A percentile compares a stretch with the other conserved stretches of the same genome.
Conservation (phyloP, 2,797 vertebrate species). For the Bryconaethiops microstoma region DNA sequence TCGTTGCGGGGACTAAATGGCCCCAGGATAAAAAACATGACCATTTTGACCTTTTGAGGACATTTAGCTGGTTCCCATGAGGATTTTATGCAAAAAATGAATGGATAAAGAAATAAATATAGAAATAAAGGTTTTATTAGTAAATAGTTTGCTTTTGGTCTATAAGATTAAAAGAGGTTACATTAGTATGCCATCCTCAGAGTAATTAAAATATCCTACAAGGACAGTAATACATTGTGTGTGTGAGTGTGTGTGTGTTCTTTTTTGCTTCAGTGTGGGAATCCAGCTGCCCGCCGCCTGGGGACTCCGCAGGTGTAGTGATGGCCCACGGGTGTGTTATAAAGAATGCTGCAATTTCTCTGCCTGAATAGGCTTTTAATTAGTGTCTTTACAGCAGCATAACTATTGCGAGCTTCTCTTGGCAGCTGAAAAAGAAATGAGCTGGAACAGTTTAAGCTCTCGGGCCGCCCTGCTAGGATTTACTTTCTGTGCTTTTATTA, state of each 20-base stretch:
- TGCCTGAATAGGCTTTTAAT: conserved; percentile 44
- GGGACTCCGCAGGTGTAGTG: conserved; percentile 83
- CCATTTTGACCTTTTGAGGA: not conserved
- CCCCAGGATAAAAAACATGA: not conserved
- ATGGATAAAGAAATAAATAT: not conserved
- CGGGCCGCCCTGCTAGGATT: not conserved
- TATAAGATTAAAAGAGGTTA: not conserved
- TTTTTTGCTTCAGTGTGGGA: conserved; percentile 79
- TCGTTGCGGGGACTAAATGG: not conserved
- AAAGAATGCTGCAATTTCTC: conserved; percentile 42
- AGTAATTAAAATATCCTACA: not conserved
- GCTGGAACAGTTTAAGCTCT: not conserved
- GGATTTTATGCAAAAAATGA: not conserved
- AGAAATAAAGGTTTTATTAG: not conserved
- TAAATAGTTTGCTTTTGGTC: not conserved
- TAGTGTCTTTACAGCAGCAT: conserved; percentile 32
- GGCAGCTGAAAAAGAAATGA: conserved; percentile 19
- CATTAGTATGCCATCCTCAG: too few relatives aligned
- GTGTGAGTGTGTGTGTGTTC: conserved; percentile 59
- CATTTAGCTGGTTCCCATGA: not conserved
- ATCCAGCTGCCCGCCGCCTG: conserved; percentile 80
- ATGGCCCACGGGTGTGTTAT: conserved; percentile 69
- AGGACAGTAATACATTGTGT: not conserved
- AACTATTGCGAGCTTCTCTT: conserved; percentile 29
- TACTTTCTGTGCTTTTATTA: conserved; percentile 4